A percentile compares a stretch with the other conserved stretches of the same genome.
These are phyloP conservation scores for Tinamus major DNA, from an alignment of 2,797 vertebrate species.

Conservation along the genomic window DNA sequence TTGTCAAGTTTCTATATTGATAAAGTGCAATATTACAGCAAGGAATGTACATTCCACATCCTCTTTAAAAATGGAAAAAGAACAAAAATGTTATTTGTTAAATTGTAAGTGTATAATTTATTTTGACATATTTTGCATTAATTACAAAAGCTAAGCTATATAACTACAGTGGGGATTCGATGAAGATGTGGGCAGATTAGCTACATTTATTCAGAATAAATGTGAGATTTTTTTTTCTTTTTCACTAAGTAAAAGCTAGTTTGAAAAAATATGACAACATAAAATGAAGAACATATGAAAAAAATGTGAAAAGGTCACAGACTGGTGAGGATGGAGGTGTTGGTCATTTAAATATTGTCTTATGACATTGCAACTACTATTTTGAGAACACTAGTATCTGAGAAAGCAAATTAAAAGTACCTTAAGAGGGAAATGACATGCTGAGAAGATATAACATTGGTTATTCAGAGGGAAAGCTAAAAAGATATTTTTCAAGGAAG, in stretches of 20 bases:
- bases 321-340: too few relatives aligned
- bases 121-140: background rate
- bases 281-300: too few relatives aligned
- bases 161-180: background rate
- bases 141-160: background rate
- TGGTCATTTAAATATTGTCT: too few relatives aligned
- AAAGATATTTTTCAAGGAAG: background rate
- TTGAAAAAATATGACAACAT: too few relatives aligned
- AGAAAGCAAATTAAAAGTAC: too few relatives aligned
- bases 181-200: background rate
- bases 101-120: background rate
- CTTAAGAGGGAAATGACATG: too few relatives aligned
- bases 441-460: too few relatives aligned
- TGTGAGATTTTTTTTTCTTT: background rate
- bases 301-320: too few relatives aligned
- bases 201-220: background rate
- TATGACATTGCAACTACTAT: too few relatives aligned
- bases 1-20: background rate
- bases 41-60: background rate
- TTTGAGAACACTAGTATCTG: too few relatives aligned
- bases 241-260: background rate
- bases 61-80: background rate
- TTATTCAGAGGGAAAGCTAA: too few relatives aligned
- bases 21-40: background rate
- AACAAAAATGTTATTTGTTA: background rate